Evolutionary conservation across 2,113 vertebrate species (phyloP).

Genomic region (Bombycilla garrulus): DNA sequence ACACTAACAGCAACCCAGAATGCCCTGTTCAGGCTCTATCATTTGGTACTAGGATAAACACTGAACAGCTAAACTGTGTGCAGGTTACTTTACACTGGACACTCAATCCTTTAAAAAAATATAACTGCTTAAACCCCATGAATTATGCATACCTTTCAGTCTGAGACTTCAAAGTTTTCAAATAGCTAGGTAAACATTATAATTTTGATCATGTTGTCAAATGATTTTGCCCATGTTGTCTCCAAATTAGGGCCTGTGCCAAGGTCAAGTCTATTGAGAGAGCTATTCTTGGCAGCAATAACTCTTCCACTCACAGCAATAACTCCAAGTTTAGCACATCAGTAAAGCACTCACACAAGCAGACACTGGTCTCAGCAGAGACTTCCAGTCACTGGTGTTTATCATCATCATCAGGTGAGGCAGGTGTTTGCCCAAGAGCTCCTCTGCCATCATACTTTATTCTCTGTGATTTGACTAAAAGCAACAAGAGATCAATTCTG

Average conservation of each 20-base stretch:
- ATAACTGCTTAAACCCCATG: background rate
- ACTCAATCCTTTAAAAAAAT: background rate
- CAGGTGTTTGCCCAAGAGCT: background rate
- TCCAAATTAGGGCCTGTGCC: background rate
- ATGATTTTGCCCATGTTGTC: background rate
- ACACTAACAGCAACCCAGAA: background rate
- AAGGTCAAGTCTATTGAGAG: background rate
- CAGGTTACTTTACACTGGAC: background rate
- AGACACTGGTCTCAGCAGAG: background rate
- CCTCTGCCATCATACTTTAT: background rate
- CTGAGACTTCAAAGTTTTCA: background rate
- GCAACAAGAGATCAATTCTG: background rate
- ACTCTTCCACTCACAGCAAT: background rate
- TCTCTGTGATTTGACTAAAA: background rate
- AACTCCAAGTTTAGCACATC: background rate
- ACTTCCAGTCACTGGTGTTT: background rate
- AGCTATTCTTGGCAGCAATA: background rate
- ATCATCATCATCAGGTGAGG: background rate
- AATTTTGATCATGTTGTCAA: background rate
- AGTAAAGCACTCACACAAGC: background rate
- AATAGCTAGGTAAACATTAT: background rate
- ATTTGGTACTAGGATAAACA: background rate
- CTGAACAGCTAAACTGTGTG: background rate
- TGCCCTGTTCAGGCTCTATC: background rate
- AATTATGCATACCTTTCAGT: background rate